phyloP scores from a whole-genome alignment of 2,888 invertebrate genomes.

The Diachrysia chrysitis region DNA sequence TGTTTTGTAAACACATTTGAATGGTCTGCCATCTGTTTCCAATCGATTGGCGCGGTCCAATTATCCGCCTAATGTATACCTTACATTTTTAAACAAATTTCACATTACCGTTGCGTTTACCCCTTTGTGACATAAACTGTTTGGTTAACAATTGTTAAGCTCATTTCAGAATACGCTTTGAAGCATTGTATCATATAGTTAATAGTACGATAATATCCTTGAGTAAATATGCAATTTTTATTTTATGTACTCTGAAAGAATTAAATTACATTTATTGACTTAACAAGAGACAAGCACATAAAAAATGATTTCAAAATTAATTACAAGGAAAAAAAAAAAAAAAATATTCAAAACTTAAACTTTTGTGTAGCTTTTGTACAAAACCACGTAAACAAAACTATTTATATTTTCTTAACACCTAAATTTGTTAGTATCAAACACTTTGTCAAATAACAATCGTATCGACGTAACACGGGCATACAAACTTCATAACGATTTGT shows the following conservation, averaged over 20 bases:
- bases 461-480: background rate
- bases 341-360: too few relatives aligned
- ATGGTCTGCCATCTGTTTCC: slow-evolving; percentile 15
- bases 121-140: background rate
- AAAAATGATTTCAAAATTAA: too few relatives aligned
- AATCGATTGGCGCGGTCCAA: slow-evolving; percentile 1
- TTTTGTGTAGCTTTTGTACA: too few relatives aligned
- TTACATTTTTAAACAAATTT: slow-evolving; percentile 1
- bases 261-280: too few relatives aligned
- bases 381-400: too few relatives aligned
- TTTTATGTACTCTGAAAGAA: too few relatives aligned
- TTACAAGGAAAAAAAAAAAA: too few relatives aligned
- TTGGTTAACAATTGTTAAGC: background rate
- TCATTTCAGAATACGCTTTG: too few relatives aligned
- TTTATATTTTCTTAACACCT: background rate
- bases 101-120: background rate
- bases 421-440: background rate
- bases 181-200: too few relatives aligned
- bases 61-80: background rate
- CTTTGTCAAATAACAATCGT: background rate
- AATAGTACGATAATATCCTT: too few relatives aligned
- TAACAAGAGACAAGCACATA: too few relatives aligned
- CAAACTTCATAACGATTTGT: background rate
- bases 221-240: too few relatives aligned
- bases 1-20: slow-evolving; percentile 14